These are phyloP conservation scores for Aphrocallistes beatrix DNA, from an alignment of 37 sponge, comb jelly and placozoan species.

Conservation along the genomic window DNA sequence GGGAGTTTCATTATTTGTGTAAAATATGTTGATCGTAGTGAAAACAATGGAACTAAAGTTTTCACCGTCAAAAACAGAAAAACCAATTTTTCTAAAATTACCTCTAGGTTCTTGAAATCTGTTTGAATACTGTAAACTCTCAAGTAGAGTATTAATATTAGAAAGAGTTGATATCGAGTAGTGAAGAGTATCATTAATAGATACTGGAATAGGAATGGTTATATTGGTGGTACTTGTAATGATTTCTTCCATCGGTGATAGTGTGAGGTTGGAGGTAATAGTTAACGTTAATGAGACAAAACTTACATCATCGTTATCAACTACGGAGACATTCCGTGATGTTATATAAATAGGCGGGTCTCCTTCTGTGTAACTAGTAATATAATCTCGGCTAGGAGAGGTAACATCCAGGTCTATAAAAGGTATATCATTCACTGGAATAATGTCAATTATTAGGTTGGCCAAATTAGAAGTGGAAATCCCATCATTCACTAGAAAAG, in stretches of 20 bases:
- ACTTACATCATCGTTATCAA: conserved; percentile 36
- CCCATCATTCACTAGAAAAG: conserved; percentile 46
- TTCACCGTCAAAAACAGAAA: not conserved
- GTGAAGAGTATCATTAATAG: not conserved
- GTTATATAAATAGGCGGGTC: conserved; percentile 38
- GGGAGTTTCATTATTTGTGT: not conserved
- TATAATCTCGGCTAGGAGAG: conserved; percentile 25
- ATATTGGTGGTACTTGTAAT: not conserved
- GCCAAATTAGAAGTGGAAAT: conserved; percentile 16
- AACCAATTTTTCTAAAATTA: not conserved
- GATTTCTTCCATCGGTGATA: not conserved
- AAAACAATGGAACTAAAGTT: not conserved
- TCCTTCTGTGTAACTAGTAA: conserved; percentile 39
- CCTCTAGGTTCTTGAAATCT: not conserved
- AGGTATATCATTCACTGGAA: conserved; percentile 46
- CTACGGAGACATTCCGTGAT: conserved; percentile 34
- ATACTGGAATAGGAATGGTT: not conserved
- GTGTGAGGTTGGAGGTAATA: not conserved
- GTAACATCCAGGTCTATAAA: conserved; percentile 34
- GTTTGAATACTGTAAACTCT: not conserved
- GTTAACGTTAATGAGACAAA: not conserved
- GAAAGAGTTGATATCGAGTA: not conserved
- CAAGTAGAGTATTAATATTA: not conserved
- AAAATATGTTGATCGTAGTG: not conserved
- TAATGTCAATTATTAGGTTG: conserved; percentile 13